Base-by-base conservation (phyloP, 2,888 invertebrate species). In the Bibio marci region DNA sequence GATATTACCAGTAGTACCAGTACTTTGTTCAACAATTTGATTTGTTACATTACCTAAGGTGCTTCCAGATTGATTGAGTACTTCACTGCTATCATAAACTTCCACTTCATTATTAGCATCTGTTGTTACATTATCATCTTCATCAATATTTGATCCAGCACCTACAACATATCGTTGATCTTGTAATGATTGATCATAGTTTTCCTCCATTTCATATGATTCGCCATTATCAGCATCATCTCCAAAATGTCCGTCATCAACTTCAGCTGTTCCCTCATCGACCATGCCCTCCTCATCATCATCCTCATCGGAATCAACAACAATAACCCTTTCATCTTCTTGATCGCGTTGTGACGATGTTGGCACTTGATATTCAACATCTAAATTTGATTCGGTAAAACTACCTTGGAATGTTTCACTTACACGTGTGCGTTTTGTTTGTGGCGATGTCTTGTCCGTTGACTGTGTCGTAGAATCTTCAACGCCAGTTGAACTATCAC, bases 311-410 rank as follows among this genome's bases (percentile, higher is more conserved):
- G 81, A 81, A 53, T 81, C 82, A 1, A 81, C 79, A 4, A 80
- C 75, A 33, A 82, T 76, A 31, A 82, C 78, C 47, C 83, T 82
- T 52, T 85, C 82, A 53, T 85, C 83, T 51, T 85, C 81, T 54
- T 85, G 85, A 55, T 86, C 86, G 42, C 85, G 72, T 51, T 86
- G 83, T 22, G 85, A 85, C 17, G 85, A 85, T 1, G 86, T 86
- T 7, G 86, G 85, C 41, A 86, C 83, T 64, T 86, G 78, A 54
- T 79, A 79, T 52, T 82, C 81, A n/a, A 79, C 78, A 45, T 64
- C 64, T 34, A 62, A 51, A 18, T 65, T 73, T 3, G 73, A 73
- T 45, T 74, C 67, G 41, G 71, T 70, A 47, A 76, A 71, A n/a
- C n/a, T n/a, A 37, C 71, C 70, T 62, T 66, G 45, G 34, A 44